phyloP scores from a whole-genome alignment of 2,888 invertebrate genomes.

The Aphidoletes aphidimyza region DNA sequence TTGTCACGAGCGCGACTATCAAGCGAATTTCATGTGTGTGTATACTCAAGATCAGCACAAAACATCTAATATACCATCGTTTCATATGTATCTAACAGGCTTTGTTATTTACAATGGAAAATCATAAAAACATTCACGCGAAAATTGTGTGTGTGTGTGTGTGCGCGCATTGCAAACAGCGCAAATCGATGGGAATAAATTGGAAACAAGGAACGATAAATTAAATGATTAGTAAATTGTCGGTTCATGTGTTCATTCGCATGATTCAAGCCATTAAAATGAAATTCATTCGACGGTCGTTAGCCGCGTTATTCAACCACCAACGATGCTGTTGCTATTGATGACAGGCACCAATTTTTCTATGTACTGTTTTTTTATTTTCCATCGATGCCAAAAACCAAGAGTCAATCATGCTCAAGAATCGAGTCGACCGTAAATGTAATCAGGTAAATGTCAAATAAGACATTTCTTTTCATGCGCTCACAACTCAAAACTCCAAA shows the following conservation, averaged over 20 bases:
- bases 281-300: neutral
- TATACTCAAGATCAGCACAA: too few species aligned
- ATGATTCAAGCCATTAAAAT: slow-evolving; percentile 29
- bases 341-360: neutral
- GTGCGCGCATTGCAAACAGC: too few species aligned
- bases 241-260: slow-evolving; percentile 6
- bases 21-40: neutral
- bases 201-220: slow-evolving; percentile 34
- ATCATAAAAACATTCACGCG: neutral
- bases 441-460: neutral
- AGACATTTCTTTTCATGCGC: neutral
- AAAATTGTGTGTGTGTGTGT: too few species aligned
- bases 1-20: slow-evolving; percentile 30
- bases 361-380: neutral
- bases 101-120: neutral
- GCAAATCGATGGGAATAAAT: slow-evolving; percentile 4
- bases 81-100: too few species aligned
- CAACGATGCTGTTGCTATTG: neutral
- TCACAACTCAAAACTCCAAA: too few species aligned
- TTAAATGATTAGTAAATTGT: slow-evolving; percentile 32
- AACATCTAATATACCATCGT: too few species aligned
- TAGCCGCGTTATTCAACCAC: neutral
- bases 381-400: neutral
- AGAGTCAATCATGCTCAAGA: neutral
- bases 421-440: neutral